Conservation (phyloP, 2,797 vertebrate species). For the Gymnodraco acuticeps region DNA sequence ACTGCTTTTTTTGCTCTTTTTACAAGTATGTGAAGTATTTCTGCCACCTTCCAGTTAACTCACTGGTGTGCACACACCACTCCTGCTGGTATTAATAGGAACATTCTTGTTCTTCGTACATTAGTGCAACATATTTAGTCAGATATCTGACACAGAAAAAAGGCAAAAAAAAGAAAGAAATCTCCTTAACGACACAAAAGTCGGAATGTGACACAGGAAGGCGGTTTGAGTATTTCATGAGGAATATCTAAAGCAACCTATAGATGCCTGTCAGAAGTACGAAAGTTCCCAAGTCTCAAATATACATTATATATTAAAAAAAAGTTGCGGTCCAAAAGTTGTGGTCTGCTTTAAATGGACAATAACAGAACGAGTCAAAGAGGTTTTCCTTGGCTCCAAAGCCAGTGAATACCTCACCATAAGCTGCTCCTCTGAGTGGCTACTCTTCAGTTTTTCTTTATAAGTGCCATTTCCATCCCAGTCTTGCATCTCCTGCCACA, state of each 20-base stretch:
- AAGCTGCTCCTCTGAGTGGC: conserved; percentile 7
- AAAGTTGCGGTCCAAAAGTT: not conserved
- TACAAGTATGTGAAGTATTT: conserved; percentile 36
- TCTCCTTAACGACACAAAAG: not conserved
- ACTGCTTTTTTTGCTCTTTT: conserved; percentile 15
- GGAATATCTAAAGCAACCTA: not conserved
- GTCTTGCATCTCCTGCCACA: conserved; percentile 5
- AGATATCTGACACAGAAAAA: not conserved
- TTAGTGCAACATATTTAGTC: not conserved
- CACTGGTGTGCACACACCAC: not conserved
- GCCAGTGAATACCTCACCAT: not conserved
- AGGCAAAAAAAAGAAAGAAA: not conserved
- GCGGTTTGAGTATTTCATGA: not conserved
- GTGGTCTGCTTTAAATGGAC: conserved; percentile 23
- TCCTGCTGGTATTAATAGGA: not conserved
- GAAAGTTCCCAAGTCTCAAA: no score
- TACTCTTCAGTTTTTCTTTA: conserved; percentile 8
- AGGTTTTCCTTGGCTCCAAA: conserved; percentile 17
- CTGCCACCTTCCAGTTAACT: conserved; percentile 9
- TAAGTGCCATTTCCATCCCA: not conserved
- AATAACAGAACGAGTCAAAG: not conserved
- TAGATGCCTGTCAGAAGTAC: not conserved
- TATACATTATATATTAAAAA: conserved; percentile 4
- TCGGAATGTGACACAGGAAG: not conserved
- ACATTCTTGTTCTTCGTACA: not conserved